phyloP scores from a whole-genome alignment of 1,140 invertebrate genomes.

The Papilio glaucus region DNA sequence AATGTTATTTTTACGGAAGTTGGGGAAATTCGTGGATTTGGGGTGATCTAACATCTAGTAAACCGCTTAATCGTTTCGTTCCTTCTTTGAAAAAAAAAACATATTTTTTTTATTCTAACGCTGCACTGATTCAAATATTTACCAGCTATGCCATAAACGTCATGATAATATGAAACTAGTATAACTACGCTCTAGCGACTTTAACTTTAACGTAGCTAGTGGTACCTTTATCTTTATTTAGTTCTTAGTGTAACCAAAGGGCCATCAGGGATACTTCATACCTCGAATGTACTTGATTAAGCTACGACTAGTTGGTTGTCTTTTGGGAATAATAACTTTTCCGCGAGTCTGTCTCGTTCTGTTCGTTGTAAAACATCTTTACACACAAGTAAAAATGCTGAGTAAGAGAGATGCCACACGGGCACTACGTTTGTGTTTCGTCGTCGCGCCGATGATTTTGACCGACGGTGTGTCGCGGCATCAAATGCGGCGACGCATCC shows the following conservation, averaged over 20 bases:
- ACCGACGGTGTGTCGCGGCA: no score
- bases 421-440: no score
- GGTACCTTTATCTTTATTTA: constrained; percentile 5
- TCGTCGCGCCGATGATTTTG: no score
- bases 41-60: no score
- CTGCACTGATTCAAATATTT: constrained; percentile 1
- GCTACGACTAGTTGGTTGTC: background rate
- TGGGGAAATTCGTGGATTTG: no score
- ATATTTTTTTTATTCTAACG: background rate
- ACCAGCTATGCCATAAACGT: background rate
- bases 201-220: constrained; percentile 7
- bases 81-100: background rate
- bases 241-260: constrained; percentile 8
- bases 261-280: background rate
- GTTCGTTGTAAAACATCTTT: background rate
- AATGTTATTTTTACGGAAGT: no score
- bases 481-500: no score
- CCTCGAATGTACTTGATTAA: constrained; percentile 5
- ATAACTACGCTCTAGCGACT: background rate
- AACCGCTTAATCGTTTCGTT: background rate
- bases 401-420: no score
- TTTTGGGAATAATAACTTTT: constrained; percentile 14
- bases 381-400: background rate
- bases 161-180: constrained; percentile 7
- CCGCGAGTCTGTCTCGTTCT: background rate